These are phyloP conservation scores for Lithobates sylvaticus DNA, from an alignment of 2,797 vertebrate species.

Conservation along the genomic window DNA sequence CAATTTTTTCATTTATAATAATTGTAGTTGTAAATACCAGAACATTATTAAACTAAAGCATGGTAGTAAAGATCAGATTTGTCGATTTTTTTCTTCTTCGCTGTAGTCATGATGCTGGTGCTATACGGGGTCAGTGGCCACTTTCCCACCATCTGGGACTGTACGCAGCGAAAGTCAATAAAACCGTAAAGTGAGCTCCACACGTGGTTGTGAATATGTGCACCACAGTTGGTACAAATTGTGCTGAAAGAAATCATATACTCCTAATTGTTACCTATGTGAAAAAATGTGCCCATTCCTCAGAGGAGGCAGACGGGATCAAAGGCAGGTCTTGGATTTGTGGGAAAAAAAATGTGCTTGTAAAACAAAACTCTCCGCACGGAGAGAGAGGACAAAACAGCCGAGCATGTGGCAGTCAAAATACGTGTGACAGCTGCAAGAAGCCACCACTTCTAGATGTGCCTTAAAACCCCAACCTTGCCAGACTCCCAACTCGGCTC, in stretches of 20 bases:
- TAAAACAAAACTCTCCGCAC: constrained; percentile 50
- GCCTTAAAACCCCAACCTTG: background rate
- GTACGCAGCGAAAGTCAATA: background rate
- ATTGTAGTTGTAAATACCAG: no score
- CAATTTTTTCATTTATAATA: no score
- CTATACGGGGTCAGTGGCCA: background rate
- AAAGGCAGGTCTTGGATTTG: constrained; percentile 35
- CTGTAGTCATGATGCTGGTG: no score
- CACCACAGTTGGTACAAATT: constrained; percentile 2
- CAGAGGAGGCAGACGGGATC: constrained; percentile 35
- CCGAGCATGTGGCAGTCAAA: constrained; percentile 46
- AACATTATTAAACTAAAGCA: no score
- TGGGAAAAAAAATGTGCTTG: constrained; percentile 43
- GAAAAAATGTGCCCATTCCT: constrained; percentile 7
- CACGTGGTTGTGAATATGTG: background rate
- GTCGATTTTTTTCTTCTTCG: no score
- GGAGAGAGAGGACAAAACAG: constrained; percentile 48
- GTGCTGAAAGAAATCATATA: constrained; percentile 51
- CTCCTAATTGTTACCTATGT: constrained; percentile 30
- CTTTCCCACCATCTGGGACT: background rate
- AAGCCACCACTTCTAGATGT: constrained; percentile 28
- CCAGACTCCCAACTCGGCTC: no score
- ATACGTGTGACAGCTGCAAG: constrained; percentile 63
- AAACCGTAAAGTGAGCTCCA: background rate
- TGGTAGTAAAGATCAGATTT: no score